These are phyloP conservation scores for Sebastes steindachneri DNA, from an alignment of 2,797 vertebrate species.

Conservation along the genomic window DNA sequence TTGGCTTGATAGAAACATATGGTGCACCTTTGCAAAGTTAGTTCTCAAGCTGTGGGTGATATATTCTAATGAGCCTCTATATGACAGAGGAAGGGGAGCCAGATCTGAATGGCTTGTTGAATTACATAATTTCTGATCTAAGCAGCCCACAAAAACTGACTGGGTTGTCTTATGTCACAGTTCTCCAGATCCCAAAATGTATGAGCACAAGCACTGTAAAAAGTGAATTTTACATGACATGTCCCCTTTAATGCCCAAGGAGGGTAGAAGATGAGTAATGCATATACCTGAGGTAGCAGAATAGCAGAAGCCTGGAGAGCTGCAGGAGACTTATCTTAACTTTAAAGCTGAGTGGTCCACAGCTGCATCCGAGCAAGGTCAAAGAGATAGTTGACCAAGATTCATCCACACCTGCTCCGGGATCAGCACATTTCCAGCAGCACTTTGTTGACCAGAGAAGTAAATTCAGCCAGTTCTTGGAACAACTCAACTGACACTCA, in stretches of 20 bases:
- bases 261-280: not conserved
- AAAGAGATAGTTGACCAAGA: not conserved
- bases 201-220: too few species aligned
- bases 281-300: not conserved
- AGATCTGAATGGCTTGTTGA: too few species aligned
- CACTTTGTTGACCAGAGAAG: not conserved
- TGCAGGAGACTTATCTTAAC: not conserved
- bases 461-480: not conserved
- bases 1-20: too few species aligned
- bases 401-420: not conserved
- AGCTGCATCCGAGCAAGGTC: not conserved
- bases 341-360: not conserved
- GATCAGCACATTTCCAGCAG: not conserved
- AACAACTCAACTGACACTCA: not conserved
- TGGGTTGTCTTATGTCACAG: too few species aligned
- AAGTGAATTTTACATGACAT: too few species aligned
- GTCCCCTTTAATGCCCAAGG: not conserved
- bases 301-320: not conserved
- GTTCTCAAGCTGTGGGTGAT: too few species aligned
- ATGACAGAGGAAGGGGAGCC: too few species aligned
- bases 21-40: too few species aligned
- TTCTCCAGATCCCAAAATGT: fast-evolving
- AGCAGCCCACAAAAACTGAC: too few species aligned
- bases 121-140: fast-evolving
- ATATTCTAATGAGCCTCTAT: too few species aligned